A percentile compares a stretch with the other conserved stretches of the same genome.
Conservation (phyloP, 2,113 vertebrate genomes). For the Lamprotornis superbus region DNA sequence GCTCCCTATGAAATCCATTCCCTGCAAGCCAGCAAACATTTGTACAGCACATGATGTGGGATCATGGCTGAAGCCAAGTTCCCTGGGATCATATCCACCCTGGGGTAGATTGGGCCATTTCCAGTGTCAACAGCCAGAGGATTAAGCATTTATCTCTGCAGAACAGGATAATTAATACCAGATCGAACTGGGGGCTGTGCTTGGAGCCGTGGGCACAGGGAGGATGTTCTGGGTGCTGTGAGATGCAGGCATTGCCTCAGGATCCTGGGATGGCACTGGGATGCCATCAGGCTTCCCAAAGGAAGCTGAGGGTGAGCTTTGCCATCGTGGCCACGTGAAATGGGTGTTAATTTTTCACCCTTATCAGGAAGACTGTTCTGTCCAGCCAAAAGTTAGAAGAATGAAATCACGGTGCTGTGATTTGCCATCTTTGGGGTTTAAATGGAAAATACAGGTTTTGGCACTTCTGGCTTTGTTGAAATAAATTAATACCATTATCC, state of each 20-base stretch:
- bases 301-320: not conserved
- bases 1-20: not conserved
- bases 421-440: not conserved
- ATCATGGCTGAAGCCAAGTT: conserved; percentile 41
- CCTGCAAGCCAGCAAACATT: conserved; percentile 42
- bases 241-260: not conserved
- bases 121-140: conserved; percentile 69
- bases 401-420: not conserved
- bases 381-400: not conserved
- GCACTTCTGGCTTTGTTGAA: not conserved
- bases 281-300: not conserved
- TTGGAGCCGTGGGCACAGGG: not conserved
- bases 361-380: not conserved
- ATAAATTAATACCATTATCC: not conserved
- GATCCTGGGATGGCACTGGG: not conserved
- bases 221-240: no score
- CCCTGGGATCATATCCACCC: conserved; percentile 39
- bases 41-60: conserved; percentile 40
- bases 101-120: conserved; percentile 45
- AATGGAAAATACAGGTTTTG: conserved; percentile 27
- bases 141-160: conserved; percentile 68
- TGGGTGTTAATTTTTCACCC: not conserved
- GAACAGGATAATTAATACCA: conserved; percentile 68
- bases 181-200: not conserved
- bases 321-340: accelerated